Base-by-base conservation (phyloP, 2,113 vertebrate genomes). In the Zapus hudsonius region DNA sequence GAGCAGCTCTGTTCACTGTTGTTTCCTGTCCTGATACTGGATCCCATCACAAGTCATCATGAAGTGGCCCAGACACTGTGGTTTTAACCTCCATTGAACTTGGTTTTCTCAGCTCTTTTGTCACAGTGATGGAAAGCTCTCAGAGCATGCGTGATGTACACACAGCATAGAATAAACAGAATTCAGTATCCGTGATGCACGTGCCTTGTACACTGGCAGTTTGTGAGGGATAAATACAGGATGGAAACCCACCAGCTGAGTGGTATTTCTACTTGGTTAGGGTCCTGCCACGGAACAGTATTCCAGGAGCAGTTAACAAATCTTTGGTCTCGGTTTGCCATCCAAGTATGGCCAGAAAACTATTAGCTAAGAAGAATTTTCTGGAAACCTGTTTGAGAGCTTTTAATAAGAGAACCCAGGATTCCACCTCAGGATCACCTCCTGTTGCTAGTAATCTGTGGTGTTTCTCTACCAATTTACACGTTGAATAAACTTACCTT, bases 311-410 rank as follows among this genome's bases (percentile, higher is more conserved):
- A 31, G 36, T 74, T 63, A 8, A 27, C 33, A 33, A 38, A 11
- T 42, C 72, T 59, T 78, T 40, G 33, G n/a, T n/a, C n/a, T n/a
- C 83, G 92, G 57, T 57, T 92, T 83, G 80, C 12, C 44, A 91
- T 82, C 80, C 63, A 78, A 17, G 76, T 73, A 10, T 64, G 23
- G 76, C n/a, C 87, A 85, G 72, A 94, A 89, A 89, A 70, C 22
- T 27, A 36, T 73, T 67, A 75, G 10, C 36, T 84, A 23, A 82
- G 57, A 90, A 63, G 3, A 61, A 86, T 59, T 88, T 90, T 79
- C 36, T 69, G 22, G 8, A 55, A 13, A 84, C 16, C 29, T 2
- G 61, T 89, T 88, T 92, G 33, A 33, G 33, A 64, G 25, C 31
- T 64, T 84, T 80, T 55, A 52, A 10, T 78, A 40, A 67, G 47